phyloP scores from a whole-genome alignment of 2,888 invertebrate species.

The Chrysomela aeneicollis region DNA sequence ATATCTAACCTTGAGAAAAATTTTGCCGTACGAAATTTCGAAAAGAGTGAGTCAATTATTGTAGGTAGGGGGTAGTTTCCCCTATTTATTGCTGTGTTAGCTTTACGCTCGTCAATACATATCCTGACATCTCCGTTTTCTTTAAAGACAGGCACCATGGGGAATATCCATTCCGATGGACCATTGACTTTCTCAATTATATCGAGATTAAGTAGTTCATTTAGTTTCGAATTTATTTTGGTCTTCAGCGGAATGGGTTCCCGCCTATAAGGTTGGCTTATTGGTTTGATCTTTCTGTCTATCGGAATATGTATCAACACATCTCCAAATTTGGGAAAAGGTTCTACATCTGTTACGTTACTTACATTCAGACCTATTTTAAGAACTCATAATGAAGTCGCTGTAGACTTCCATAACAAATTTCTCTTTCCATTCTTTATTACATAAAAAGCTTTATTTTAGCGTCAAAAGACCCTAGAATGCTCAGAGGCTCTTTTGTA shows the following conservation, averaged over 20 bases:
- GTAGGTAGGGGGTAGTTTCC: slow-evolving; percentile 26
- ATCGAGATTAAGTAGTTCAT: slow-evolving; percentile 40
- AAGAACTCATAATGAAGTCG: slow-evolving; percentile 32
- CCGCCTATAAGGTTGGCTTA: slow-evolving; percentile 49
- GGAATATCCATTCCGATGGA: slow-evolving; percentile 34
- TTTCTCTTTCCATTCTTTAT: slow-evolving; percentile 28
- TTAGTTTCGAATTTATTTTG: slow-evolving; percentile 40
- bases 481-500: slow-evolving; percentile 26
- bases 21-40: slow-evolving; percentile 25
- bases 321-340: slow-evolving; percentile 32
- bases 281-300: slow-evolving; percentile 40
- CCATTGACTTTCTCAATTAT: slow-evolving; percentile 47
- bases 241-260: slow-evolving; percentile 49
- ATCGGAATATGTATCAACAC: slow-evolving; percentile 17
- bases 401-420: slow-evolving; percentile 35
- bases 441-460: slow-evolving; percentile 33
- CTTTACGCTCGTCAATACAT: slow-evolving; percentile 32
- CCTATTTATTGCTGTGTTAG: slow-evolving; percentile 25
- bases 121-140: slow-evolving; percentile 28
- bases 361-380: slow-evolving; percentile 22
- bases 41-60: slow-evolving; percentile 24
- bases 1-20: slow-evolving; percentile 28
- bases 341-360: slow-evolving; percentile 5
- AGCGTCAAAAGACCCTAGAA: slow-evolving; percentile 41
- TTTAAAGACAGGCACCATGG: slow-evolving; percentile 20